Conservation (phyloP, 2,113 vertebrate species). For the Sander vitreus region DNA sequence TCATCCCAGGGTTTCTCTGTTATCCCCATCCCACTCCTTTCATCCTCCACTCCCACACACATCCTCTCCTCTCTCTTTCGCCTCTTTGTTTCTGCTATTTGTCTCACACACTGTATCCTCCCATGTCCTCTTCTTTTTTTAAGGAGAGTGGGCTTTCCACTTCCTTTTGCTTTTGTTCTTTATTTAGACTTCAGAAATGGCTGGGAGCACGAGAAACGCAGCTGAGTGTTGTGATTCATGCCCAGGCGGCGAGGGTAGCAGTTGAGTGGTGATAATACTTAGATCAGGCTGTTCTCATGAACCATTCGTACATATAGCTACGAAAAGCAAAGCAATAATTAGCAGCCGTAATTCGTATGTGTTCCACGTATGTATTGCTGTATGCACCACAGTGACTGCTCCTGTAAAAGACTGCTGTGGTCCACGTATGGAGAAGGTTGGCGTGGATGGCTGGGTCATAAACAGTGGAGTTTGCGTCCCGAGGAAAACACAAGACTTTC, state of each 20-base stretch:
- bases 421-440: too few relatives aligned
- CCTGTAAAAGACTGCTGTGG: too few relatives aligned
- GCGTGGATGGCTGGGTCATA: too few relatives aligned
- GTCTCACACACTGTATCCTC: constrained; percentile 44
- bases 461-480: too few relatives aligned
- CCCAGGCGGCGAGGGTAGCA: neutral
- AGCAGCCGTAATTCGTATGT: fast-evolving
- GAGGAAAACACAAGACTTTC: too few relatives aligned
- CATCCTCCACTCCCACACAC: constrained; percentile 54
- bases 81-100: constrained; percentile 40
- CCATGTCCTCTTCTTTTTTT: constrained; percentile 14
- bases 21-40: constrained; percentile 41
- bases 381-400: too few relatives aligned
- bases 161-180: constrained; percentile 36
- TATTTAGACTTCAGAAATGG: constrained; percentile 21
- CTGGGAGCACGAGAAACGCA: neutral
- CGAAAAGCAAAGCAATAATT: too few relatives aligned
- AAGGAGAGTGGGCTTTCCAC: constrained; percentile 38
- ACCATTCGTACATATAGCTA: too few relatives aligned
- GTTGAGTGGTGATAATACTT: constrained; percentile 4
- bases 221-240: neutral
- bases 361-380: too few relatives aligned
- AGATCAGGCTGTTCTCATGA: too few relatives aligned
- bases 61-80: constrained; percentile 45
- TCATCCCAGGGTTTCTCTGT: constrained; percentile 7